These are phyloP conservation scores for Maconellicoccus hirsutus DNA, from an alignment of 1,140 invertebrate species.

Conservation along the genomic window DNA sequence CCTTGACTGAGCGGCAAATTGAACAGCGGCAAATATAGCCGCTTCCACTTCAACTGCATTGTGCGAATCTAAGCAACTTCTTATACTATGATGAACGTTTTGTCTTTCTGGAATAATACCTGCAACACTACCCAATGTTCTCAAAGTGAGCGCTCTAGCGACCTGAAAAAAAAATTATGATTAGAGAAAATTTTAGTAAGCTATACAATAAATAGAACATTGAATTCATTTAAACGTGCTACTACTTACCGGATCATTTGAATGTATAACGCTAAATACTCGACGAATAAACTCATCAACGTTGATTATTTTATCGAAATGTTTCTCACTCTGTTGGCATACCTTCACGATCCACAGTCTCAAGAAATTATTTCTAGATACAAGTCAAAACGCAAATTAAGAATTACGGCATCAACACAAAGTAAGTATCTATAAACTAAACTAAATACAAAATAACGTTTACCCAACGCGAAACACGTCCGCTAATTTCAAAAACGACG, in stretches of 20 bases:
- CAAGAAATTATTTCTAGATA: slow-evolving; percentile 69
- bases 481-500: slow-evolving; percentile 84
- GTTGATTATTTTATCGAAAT: slow-evolving; percentile 91
- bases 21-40: slow-evolving; percentile 85
- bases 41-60: slow-evolving; percentile 91
- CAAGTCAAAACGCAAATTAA: too few species aligned
- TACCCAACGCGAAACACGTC: slow-evolving; percentile 88
- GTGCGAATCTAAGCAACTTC: slow-evolving; percentile 83
- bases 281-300: slow-evolving; percentile 89
- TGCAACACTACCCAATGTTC: slow-evolving; percentile 82
- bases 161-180: too few species aligned
- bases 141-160: slow-evolving; percentile 76
- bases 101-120: slow-evolving; percentile 85
- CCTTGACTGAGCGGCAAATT: slow-evolving; percentile 87
- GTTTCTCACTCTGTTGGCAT: slow-evolving; percentile 89
- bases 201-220: too few species aligned
- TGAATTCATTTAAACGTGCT: too few species aligned
- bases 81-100: slow-evolving; percentile 89
- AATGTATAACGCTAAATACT: slow-evolving; percentile 91
- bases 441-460: slow-evolving; percentile 31
- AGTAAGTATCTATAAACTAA: not conserved
- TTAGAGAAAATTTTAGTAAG: too few species aligned
- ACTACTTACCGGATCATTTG: slow-evolving; percentile 71
- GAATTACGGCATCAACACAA: too few species aligned
- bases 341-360: slow-evolving; percentile 86